Base-by-base conservation (phyloP, 2,797 vertebrate species). In the Eleutherodactylus coqui region DNA sequence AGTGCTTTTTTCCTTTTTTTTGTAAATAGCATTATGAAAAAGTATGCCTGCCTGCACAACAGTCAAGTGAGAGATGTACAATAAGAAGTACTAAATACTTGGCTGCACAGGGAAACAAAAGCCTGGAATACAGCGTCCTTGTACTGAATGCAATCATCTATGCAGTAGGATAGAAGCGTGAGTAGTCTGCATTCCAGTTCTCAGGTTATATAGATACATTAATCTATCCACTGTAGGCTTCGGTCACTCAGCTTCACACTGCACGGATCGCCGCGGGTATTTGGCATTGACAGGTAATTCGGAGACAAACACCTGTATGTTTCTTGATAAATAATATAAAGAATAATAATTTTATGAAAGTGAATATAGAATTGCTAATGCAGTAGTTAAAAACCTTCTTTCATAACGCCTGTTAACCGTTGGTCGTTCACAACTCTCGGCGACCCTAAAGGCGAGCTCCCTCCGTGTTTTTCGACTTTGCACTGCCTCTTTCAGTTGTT, bases 1-100 rank as follows among this genome's bases (percentile, higher is more conserved):
- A 83, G 81, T 83, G 81, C 81, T 73, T 7, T 75, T 29, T 41
- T 43, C 7, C 29, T 36, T 51, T 24, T 81, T 34, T 81, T 51
- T 80, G n/a, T 67, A 27, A 14, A 17, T 5, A 72, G 69, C 69
- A 75, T 43, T 73, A 24, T 83, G 10, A 73, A 83, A 60, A 45
- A 73, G 41, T 43, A 58, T 24, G 69, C 10, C 38, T 78, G 76
- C 11, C 36, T 43, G 24, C 32, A 29, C 51, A 73, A 60, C 19
- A 73, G 36, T 53, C 24, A 73, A 75, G 36, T 17, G n/a, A 41
- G 70, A 82, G 21, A 70, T 81, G 64, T 53, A 69, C 64, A 53
- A 70, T 69, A 32, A 64, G n/a, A 29, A 70, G 64, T 16, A 49
- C 32, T 51, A 5, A 53, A 32, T 69, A 49, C 13, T 81, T n/a